These are phyloP conservation scores for Threskiornis aethiopicus DNA, from an alignment of 2,797 vertebrate genomes.

Conservation along the genomic window DNA sequence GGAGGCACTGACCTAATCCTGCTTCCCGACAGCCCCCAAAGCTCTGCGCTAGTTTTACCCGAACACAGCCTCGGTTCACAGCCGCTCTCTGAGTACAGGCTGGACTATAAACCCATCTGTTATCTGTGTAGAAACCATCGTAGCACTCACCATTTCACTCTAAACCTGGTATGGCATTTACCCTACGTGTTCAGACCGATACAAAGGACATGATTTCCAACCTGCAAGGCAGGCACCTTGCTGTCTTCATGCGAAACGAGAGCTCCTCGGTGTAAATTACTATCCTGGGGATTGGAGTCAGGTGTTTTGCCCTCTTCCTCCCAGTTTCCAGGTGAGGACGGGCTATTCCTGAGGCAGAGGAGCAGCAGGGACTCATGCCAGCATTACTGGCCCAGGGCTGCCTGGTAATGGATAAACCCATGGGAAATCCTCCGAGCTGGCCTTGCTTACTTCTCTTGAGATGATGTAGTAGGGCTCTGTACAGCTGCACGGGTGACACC, in stretches of 20 bases:
- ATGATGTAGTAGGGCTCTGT: neutral
- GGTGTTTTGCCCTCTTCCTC: neutral
- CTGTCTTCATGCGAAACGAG: neutral
- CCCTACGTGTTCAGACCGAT: fast-evolving
- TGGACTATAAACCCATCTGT: neutral
- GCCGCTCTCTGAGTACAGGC: neutral
- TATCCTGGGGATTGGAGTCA: too few relatives aligned
- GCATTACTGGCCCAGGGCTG: neutral
- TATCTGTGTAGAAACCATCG: neutral
- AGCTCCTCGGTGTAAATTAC: neutral
- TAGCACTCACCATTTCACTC: neutral
- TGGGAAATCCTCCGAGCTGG: neutral
- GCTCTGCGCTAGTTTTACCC: neutral
- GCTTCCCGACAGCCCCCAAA: neutral
- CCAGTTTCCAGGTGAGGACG: too few relatives aligned
- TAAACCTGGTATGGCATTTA: neutral
- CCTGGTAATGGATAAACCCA: neutral
- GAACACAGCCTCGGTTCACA: neutral
- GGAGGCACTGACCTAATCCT: neutral
- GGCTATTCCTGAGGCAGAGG: neutral
- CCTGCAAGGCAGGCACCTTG: neutral
- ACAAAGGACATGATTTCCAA: neutral
- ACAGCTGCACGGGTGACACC: neutral
- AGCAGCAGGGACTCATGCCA: neutral
- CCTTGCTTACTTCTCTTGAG: too few relatives aligned